Evolutionary conservation across 2,113 vertebrate species (phyloP).

Genomic region (Ceuthmochares aereus): DNA sequence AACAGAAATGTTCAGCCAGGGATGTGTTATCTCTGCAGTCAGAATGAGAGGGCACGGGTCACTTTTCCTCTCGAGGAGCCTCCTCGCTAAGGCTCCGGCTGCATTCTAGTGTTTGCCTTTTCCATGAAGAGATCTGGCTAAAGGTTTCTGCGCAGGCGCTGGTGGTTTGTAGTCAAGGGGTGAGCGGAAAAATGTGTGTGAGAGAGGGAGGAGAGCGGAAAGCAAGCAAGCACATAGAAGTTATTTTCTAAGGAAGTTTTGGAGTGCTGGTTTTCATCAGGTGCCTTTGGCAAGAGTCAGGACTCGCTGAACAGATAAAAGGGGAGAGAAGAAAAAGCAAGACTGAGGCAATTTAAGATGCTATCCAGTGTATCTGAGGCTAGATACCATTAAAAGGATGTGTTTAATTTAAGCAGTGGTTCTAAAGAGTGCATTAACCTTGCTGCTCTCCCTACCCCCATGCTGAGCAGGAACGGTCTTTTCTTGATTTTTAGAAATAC

Average conservation of each 20-base stretch:
- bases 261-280: background rate
- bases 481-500: slow-evolving; percentile 33
- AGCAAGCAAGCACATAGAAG: background rate
- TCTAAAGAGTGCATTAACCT: slow-evolving; percentile 42
- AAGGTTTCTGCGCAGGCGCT: fast-evolving
- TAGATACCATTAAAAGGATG: slow-evolving; percentile 50
- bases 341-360: slow-evolving; percentile 24
- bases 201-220: too few species aligned
- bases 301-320: background rate
- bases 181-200: background rate
- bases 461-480: slow-evolving; percentile 44
- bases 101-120: background rate
- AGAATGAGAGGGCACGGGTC: background rate
- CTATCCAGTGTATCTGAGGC: slow-evolving; percentile 1
- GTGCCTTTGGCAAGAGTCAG: slow-evolving; percentile 29
- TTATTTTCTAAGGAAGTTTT: background rate
- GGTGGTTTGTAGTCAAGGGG: background rate
- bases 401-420: slow-evolving; percentile 69
- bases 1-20: background rate
- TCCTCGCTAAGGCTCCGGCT: background rate
- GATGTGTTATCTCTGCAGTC: background rate
- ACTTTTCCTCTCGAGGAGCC: background rate
- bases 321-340: background rate
- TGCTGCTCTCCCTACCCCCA: background rate
- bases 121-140: background rate